A percentile compares a stretch with the other conserved stretches of the same genome.
Evolutionary conservation across 2,797 vertebrate genomes (phyloP).

Genomic region (Eulemur coronatus): DNA sequence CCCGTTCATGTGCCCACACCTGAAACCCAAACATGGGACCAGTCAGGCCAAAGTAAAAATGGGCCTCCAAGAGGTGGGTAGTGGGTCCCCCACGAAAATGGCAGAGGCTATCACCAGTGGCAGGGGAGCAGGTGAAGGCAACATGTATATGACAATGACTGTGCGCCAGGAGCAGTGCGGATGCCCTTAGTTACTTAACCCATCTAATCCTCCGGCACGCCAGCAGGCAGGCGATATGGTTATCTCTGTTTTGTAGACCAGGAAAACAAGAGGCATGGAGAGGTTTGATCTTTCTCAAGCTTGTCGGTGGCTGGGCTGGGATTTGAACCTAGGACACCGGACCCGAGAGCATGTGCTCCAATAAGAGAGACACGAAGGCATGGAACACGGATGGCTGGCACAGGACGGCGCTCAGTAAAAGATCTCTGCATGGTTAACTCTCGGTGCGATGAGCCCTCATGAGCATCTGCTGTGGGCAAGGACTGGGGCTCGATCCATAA

Average conservation of each 20-base stretch:
- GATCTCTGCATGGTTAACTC: neutral
- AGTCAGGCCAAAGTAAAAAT: neutral
- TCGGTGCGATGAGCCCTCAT: rapidly evolving
- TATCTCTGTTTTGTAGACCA: neutral
- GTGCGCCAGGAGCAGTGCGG: too few species aligned
- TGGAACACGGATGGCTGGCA: neutral
- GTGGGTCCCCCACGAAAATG: neutral
- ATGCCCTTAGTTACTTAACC: neutral
- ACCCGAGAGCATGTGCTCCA: neutral
- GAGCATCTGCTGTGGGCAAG: too few species aligned
- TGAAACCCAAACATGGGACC: neutral
- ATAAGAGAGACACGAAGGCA: neutral
- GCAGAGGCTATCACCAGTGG: neutral
- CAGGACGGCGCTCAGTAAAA: too few species aligned
- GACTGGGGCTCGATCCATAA: neutral
- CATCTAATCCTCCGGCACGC: neutral
- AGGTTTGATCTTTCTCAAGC: neutral
- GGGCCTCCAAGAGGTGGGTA: too few species aligned
- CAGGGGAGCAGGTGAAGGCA: too few species aligned
- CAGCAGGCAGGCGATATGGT: neutral
- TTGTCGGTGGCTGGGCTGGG: neutral
- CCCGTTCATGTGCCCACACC: neutral
- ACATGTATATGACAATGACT: neutral
- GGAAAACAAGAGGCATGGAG: neutral
- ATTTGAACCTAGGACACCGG: neutral